phyloP scores from a whole-genome alignment of 2,113 vertebrate genomes.

The Pseudorasbora parva region DNA sequence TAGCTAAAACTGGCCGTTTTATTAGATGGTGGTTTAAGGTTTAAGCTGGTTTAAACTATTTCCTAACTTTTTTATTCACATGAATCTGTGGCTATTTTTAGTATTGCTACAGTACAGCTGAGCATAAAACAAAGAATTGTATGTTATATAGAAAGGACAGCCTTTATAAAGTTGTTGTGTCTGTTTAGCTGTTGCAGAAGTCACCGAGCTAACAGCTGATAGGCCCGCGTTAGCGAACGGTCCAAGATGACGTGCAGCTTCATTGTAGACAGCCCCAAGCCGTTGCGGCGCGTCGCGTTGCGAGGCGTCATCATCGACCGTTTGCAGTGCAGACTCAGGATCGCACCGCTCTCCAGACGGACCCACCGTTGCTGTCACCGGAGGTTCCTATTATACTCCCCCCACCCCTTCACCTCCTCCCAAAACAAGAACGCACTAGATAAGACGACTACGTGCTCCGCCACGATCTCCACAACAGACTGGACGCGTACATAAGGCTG shows the following conservation, averaged over 20 bases:
- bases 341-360: constrained; percentile 23
- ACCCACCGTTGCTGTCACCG: constrained; percentile 32
- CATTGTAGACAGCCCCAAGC: constrained; percentile 11
- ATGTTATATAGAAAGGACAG: not conserved
- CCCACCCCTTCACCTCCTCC: not conserved
- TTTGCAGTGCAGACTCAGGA: constrained; percentile 4
- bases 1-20: too few relatives aligned
- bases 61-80: too few relatives aligned
- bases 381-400: constrained; percentile 40
- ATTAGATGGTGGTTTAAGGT: too few relatives aligned
- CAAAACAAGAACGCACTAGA: constrained; percentile 37
- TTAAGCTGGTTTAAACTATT: too few relatives aligned
- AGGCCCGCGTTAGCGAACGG: not conserved
- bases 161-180: too few relatives aligned
- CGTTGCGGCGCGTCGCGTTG: not conserved
- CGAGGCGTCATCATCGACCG: not conserved
- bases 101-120: not conserved
- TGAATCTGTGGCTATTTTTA: not conserved
- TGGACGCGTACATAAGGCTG: not conserved
- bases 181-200: not conserved
- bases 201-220: not conserved
- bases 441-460: constrained; percentile 16
- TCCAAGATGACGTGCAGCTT: not conserved
- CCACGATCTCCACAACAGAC: not conserved
- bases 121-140: not conserved